Conservation (phyloP, 2,888 invertebrate genomes). For the Leucoma salicis region DNA sequence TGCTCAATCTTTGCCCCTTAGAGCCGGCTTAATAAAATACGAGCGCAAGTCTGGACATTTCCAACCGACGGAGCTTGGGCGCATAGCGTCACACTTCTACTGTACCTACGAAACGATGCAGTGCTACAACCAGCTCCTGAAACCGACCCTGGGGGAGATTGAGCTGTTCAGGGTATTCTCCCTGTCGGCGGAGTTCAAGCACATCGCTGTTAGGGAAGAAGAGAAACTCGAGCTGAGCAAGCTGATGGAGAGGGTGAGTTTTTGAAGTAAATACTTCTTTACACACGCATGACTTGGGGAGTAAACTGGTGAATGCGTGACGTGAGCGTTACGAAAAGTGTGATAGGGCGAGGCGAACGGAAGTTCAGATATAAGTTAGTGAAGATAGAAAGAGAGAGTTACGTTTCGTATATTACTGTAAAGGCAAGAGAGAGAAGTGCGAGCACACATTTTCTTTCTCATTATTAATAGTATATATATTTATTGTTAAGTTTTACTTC, state of each 20-base stretch:
- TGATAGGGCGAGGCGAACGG: too few species aligned
- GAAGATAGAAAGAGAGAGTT: too few species aligned
- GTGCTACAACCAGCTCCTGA: slow-evolving; percentile 97
- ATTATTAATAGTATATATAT: too few species aligned
- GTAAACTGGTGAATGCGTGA: too few species aligned
- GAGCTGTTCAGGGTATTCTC: slow-evolving; percentile 99
- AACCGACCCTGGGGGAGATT: slow-evolving; percentile 98
- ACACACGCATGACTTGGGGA: too few species aligned
- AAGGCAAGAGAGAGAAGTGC: too few species aligned
- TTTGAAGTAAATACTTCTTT: not conserved
- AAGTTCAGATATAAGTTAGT: too few species aligned
- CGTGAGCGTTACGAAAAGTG: too few species aligned
- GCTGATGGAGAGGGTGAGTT: slow-evolving; percentile 85
- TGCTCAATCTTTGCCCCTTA: slow-evolving; percentile 44
- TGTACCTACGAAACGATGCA: slow-evolving; percentile 98
- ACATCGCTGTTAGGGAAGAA: slow-evolving; percentile 96
- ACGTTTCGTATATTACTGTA: too few species aligned
- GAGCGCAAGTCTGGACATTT: slow-evolving; percentile 95
- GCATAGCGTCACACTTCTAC: slow-evolving; percentile 99
- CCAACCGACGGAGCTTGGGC: slow-evolving; percentile 95
- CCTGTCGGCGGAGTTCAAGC: slow-evolving; percentile 96
- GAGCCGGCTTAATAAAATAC: slow-evolving; percentile 97
- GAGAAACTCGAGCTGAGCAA: slow-evolving; percentile 98
- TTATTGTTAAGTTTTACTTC: too few species aligned
- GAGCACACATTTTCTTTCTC: too few species aligned